phyloP scores from a whole-genome alignment of 2,797 vertebrate genomes.

The Brachyalestes nurse region DNA sequence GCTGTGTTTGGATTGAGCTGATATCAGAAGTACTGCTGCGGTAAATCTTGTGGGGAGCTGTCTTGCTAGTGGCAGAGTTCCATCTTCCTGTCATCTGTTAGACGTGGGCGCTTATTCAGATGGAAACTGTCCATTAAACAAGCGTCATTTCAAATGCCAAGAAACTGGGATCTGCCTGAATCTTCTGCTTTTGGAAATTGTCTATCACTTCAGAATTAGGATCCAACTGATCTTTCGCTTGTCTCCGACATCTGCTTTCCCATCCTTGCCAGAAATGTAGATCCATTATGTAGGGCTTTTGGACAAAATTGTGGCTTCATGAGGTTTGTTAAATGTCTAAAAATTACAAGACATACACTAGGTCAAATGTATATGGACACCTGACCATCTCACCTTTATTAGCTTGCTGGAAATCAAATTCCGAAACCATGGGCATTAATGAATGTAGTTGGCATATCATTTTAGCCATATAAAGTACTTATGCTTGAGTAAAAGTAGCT shows the following conservation, averaged over 20 bases:
- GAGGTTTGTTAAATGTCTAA: constrained; percentile 54
- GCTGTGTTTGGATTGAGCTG: constrained; percentile 22
- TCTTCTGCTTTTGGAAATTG: constrained; percentile 9
- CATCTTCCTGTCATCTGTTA: constrained; percentile 12
- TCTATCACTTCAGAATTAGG: background rate
- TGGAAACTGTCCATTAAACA: constrained; percentile 16
- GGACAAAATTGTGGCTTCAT: constrained; percentile 36
- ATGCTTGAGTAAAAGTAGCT: constrained; percentile 57
- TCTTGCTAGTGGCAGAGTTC: constrained; percentile 6
- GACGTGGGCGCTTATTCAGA: constrained; percentile 15
- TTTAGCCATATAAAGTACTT: background rate
- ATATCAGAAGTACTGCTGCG: constrained; percentile 30
- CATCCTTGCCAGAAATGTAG: background rate
- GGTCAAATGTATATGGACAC: too few species aligned
- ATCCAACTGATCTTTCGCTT: constrained; percentile 25
- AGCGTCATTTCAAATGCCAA: constrained; percentile 13
- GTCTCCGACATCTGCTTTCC: background rate
- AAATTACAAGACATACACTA: constrained; percentile 5
- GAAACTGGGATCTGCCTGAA: background rate
- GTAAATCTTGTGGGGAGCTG: constrained; percentile 20
- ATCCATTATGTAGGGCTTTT: constrained; percentile 30
- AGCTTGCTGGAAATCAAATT: too few species aligned
- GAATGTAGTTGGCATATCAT: too few species aligned
- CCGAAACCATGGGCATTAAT: too few species aligned
- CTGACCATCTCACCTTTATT: too few species aligned